Conservation (phyloP, 2,113 vertebrate species). For the Rana temporaria region DNA sequence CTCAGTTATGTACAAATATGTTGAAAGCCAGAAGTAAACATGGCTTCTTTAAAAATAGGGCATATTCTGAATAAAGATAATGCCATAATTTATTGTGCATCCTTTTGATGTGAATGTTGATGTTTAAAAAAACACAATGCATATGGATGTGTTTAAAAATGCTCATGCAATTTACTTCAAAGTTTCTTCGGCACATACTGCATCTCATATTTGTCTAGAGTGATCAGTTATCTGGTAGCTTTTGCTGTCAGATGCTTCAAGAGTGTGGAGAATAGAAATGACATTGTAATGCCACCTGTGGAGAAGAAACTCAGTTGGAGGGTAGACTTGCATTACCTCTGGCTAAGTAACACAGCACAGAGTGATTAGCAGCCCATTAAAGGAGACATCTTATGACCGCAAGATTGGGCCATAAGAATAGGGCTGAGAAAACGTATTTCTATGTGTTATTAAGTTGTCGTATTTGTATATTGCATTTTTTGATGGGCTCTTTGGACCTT, state of each 20-base stretch:
- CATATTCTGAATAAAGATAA: slow-evolving; percentile 53
- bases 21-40: slow-evolving; percentile 22
- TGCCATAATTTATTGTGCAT: slow-evolving; percentile 56
- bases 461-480: background rate
- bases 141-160: slow-evolving; percentile 48
- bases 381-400: slow-evolving; percentile 15
- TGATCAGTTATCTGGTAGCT: slow-evolving; percentile 50
- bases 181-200: slow-evolving; percentile 46
- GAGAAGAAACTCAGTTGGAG: slow-evolving; percentile 64
- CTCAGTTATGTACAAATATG: slow-evolving; percentile 26
- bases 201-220: slow-evolving; percentile 26
- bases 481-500: background rate
- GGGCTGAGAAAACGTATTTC: background rate
- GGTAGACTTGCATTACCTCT: slow-evolving; percentile 57
- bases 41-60: slow-evolving; percentile 35
- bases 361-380: slow-evolving; percentile 43
- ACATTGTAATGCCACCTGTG: slow-evolving; percentile 64
- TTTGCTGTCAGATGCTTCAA: slow-evolving; percentile 63
- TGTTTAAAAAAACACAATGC: background rate
- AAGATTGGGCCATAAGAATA: slow-evolving; percentile 52
- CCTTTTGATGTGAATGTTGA: slow-evolving; percentile 29
- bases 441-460: background rate
- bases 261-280: slow-evolving; percentile 72
- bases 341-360: slow-evolving; percentile 48
- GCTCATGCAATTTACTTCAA: slow-evolving; percentile 54